Percentiles rank a stretch among this genome's conserved stretches.
Conservation (phyloP, 2,797 vertebrate species). For the Cetoscarus ocellatus region DNA sequence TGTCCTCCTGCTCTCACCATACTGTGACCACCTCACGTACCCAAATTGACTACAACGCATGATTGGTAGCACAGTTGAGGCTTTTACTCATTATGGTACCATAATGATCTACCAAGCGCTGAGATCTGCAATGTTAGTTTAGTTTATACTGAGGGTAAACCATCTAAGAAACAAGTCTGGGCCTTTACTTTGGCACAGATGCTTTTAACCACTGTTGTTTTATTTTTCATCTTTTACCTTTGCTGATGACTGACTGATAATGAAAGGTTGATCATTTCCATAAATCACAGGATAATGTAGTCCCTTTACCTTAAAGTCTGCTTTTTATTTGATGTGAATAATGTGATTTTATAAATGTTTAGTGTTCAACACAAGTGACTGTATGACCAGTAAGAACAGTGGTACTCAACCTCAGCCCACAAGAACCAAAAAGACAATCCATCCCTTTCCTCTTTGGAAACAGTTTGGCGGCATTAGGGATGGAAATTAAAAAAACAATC, state of each 20-base stretch:
- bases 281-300: slow-evolving; percentile 28
- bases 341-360: neutral
- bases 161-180: slow-evolving; percentile 31
- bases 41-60: slow-evolving; percentile 34
- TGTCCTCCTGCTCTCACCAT: neutral
- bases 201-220: slow-evolving; percentile 47
- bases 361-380: slow-evolving; percentile 13
- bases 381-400: slow-evolving; percentile 14
- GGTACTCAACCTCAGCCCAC: no score
- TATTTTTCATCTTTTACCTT: slow-evolving; percentile 9
- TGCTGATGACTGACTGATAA: slow-evolving; percentile 32
- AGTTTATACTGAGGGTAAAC: slow-evolving; percentile 21
- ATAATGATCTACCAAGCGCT: slow-evolving; percentile 48
- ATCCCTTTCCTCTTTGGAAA: no score
- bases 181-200: slow-evolving; percentile 22
- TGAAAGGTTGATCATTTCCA: slow-evolving; percentile 34
- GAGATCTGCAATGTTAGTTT: slow-evolving; percentile 48
- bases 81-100: slow-evolving; percentile 36
- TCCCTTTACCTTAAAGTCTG: slow-evolving; percentile 16
- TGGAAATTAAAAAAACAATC: no score
- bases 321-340: slow-evolving; percentile 14
- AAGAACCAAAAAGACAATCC: no score
- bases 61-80: slow-evolving; percentile 30
- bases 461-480: no score
- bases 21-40: slow-evolving; percentile 13